Conservation (phyloP, 1,140 invertebrate species). For the Apis mellifera region DNA sequence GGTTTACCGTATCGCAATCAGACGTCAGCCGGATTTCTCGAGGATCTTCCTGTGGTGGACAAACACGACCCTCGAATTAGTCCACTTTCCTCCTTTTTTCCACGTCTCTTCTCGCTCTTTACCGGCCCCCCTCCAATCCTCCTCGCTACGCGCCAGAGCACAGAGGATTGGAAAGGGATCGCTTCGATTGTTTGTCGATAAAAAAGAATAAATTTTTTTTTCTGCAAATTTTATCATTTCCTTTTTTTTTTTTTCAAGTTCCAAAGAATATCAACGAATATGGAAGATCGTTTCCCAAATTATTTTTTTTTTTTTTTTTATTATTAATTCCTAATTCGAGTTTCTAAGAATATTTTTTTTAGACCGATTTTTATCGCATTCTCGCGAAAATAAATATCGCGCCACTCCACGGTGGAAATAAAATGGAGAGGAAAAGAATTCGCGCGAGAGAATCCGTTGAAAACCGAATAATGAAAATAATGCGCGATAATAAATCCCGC, state of each 20-base stretch:
- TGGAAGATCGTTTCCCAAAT: no score
- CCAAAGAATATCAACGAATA: background rate
- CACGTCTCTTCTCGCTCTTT: background rate
- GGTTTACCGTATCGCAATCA: slow-evolving; percentile 68
- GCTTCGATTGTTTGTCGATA: background rate
- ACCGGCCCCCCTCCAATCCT: no score
- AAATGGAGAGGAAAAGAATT: no score
- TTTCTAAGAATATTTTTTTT: no score
- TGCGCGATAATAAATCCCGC: background rate
- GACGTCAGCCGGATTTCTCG: slow-evolving; percentile 66
- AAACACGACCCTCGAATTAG: slow-evolving; percentile 49
- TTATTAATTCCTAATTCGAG: no score
- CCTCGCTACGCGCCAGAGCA: no score
- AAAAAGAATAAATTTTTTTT: background rate
- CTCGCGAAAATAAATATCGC: no score
- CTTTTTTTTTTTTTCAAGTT: background rate
- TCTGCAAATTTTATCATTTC: background rate
- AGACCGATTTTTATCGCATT: no score
- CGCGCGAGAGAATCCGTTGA: background rate
- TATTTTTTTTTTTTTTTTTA: no score
- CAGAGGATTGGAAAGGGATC: background rate
- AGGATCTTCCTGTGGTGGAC: slow-evolving; percentile 56
- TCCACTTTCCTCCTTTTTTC: slow-evolving; percentile 35
- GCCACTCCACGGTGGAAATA: no score
- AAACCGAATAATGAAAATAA: background rate